phyloP scores from a whole-genome alignment of 2,888 invertebrate genomes.

The Eueremaeus valkanovi region DNA sequence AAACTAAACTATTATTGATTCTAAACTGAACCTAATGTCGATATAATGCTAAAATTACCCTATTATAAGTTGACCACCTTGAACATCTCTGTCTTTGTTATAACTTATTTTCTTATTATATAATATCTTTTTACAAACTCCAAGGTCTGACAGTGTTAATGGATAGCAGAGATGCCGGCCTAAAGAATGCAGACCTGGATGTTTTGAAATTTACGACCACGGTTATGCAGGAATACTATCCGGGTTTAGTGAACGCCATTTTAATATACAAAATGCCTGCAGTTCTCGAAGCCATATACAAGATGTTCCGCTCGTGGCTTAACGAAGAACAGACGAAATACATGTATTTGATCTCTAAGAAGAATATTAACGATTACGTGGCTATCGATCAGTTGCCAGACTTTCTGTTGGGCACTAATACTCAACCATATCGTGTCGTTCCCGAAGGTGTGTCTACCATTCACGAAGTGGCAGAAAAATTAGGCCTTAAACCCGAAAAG shows the following conservation, averaged over 20 bases:
- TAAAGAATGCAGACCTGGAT: constrained; percentile 2
- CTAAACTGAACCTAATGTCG: too few species aligned
- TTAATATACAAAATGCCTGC: background rate
- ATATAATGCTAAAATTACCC: too few species aligned
- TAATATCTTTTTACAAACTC: too few species aligned
- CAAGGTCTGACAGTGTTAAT: background rate
- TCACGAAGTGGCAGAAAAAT: background rate
- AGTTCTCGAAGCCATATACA: background rate
- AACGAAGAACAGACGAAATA: constrained; percentile 24
- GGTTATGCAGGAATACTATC: background rate
- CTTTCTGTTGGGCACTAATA: background rate
- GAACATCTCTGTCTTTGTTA: background rate
- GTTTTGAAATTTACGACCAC: background rate
- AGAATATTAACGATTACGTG: constrained; percentile 1
- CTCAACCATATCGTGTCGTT: background rate
- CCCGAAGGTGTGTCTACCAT: background rate
- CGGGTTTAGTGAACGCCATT: background rate
- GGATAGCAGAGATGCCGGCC: background rate
- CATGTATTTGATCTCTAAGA: background rate
- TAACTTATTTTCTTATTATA: background rate
- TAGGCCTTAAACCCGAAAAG: background rate
- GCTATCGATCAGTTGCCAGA: constrained; percentile 2
- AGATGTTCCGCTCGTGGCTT: background rate
- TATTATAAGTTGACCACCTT: too few species aligned
- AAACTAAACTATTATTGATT: too few species aligned